Evolutionary conservation across 2,888 invertebrate species (phyloP), one percentile per base, ranked within the genome.

Genomic region (Clostera curtula): DNA sequence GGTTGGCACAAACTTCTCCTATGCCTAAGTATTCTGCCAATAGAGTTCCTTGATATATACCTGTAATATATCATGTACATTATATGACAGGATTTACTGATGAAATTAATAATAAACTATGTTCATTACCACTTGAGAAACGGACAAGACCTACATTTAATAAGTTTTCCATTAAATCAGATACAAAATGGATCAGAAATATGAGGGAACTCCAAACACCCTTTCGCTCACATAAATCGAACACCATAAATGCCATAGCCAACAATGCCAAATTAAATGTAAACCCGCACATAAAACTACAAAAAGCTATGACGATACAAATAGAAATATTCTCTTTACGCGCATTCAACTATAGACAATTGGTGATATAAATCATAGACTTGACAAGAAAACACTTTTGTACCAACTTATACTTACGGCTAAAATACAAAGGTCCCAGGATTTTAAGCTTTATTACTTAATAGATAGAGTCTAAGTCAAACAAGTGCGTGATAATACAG

Each of bases 231-330:
- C 66, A 71, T 70, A 79, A 77, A 76, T 69, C 51, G 49, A 42
- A 45, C 34, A 55, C 66, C 61, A 69, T 76, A 76, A 74, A 73
- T 67, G 64, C 66, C 69, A 65, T 53, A 52, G 41, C 11, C 50
- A 57, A 77, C 75, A 80, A 82, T 77, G 54, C 63, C 60, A 76
- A 80, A 82, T 82, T 79, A 80, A 75, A 77, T 62, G 61, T 66
- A 58, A 69, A 65, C 68, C 68, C 63, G 65, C 63, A 69, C 71
- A 67, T 63, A 71, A 46, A 64, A 63, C 51, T 54, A 68, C 64
- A 70, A 70, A 67, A 67, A 66, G 54, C 56, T 47, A 53, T 51
- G 46, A 56, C 57, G 56, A 58, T 60, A 74, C 73, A 72, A 74
- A 77, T 71, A 73, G 67, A 72, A 74, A 72, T 66, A 72, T 71